These are phyloP conservation scores for Bradysia coprophila DNA, from an alignment of 1,140 invertebrate species.

Conservation along the genomic window DNA sequence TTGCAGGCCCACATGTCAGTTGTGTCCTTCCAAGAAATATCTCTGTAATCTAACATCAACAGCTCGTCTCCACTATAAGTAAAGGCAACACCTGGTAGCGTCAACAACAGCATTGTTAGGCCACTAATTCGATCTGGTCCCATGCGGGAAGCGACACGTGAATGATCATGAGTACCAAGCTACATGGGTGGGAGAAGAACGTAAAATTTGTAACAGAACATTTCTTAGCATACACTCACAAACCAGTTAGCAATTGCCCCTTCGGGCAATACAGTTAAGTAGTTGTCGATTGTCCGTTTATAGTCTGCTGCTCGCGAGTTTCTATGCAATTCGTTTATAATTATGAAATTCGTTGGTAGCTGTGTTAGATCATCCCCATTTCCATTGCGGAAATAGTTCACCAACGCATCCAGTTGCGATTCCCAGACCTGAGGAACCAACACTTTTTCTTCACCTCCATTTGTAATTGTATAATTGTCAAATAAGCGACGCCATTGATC, in stretches of 20 bases:
- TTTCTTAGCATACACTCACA: constrained; percentile 23
- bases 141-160: constrained; percentile 35
- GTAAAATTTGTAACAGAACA: not conserved
- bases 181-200: constrained; percentile 9
- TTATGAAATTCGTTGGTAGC: too few species aligned
- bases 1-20: constrained; percentile 35
- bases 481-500: constrained; percentile 34
- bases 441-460: too few species aligned
- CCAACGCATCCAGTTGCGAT: too few species aligned
- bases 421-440: constrained; percentile 25
- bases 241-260: constrained; percentile 41
- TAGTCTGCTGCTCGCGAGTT: constrained; percentile 33
- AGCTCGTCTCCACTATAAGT: constrained; percentile 68
- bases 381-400: too few species aligned
- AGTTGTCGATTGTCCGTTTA: constrained; percentile 29
- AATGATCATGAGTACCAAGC: constrained; percentile 46
- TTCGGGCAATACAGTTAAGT: constrained; percentile 34
- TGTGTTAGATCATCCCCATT: too few species aligned
- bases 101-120: constrained; percentile 36
- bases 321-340: too few species aligned
- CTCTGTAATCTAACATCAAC: constrained; percentile 46
- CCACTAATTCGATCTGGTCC: constrained; percentile 37
- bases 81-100: constrained; percentile 45
- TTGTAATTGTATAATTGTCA: constrained; percentile 30
- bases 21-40: constrained; percentile 30